phyloP scores from a whole-genome alignment of 2,888 invertebrate species.

The Thereva unica region DNA sequence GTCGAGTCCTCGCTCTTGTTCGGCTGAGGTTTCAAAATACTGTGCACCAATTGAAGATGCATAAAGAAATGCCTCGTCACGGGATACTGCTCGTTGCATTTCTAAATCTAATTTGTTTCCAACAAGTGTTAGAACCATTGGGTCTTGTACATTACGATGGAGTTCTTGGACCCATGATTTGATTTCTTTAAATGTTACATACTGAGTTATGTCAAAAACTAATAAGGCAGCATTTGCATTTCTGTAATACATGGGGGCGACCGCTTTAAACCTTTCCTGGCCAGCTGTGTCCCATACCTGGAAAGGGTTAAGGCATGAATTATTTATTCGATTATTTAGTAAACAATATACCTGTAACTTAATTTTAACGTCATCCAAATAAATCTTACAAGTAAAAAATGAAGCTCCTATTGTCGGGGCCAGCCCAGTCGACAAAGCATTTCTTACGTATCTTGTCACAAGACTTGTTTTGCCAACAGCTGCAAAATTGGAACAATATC shows the following conservation, averaged over 20 bases:
- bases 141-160: constrained; percentile 76
- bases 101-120: constrained; percentile 85
- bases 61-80: constrained; percentile 74
- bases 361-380: constrained; percentile 70
- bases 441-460: constrained; percentile 79
- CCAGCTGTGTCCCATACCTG: constrained; percentile 59
- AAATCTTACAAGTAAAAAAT: constrained; percentile 84
- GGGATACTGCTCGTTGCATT: constrained; percentile 65
- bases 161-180: constrained; percentile 86
- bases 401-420: constrained; percentile 89
- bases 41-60: constrained; percentile 79
- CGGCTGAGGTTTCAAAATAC: constrained; percentile 85
- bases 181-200: constrained; percentile 74
- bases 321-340: neutral
- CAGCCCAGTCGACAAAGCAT: constrained; percentile 73
- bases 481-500: constrained; percentile 50
- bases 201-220: constrained; percentile 82
- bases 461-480: constrained; percentile 91
- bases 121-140: constrained; percentile 77
- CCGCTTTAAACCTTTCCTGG: constrained; percentile 71
- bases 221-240: constrained; percentile 88
- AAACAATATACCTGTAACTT: constrained; percentile 69
- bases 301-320: constrained; percentile 33
- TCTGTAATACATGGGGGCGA: constrained; percentile 94
- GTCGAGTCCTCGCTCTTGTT: constrained; percentile 76